phyloP scores from a whole-genome alignment of 2,888 invertebrate species.

The Luperina testacea region DNA sequence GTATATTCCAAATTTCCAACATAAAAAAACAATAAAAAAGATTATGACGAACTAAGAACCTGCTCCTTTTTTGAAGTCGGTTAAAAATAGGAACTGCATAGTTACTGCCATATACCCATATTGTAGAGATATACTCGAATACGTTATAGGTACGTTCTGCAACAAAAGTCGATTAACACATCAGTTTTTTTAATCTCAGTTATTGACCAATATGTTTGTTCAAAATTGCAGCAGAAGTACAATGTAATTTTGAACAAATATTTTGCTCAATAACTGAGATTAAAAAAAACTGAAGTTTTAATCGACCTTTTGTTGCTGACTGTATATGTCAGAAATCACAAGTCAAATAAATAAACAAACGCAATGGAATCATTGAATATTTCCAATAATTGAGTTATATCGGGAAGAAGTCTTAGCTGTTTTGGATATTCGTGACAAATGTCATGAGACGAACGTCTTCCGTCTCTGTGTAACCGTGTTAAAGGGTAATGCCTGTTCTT shows the following conservation, averaged over 20 bases:
- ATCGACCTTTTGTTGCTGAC: too few relatives aligned
- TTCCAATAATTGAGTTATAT: slow-evolving; percentile 45
- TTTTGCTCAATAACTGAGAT: too few relatives aligned
- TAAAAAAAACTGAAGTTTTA: too few relatives aligned
- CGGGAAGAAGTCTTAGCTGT: slow-evolving; percentile 13
- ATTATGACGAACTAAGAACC: too few relatives aligned
- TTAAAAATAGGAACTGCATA: neutral
- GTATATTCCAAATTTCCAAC: neutral
- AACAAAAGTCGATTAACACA: too few relatives aligned
- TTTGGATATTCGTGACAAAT: slow-evolving; percentile 23
- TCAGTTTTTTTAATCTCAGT: too few relatives aligned
- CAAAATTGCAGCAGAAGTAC: too few relatives aligned
- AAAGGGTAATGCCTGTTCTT: neutral
- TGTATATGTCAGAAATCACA: neutral
- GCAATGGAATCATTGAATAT: slow-evolving; percentile 34
- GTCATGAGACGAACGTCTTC: neutral
- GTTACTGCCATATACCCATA: neutral
- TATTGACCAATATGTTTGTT: too few relatives aligned
- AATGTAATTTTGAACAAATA: too few relatives aligned
- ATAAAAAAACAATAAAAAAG: too few relatives aligned
- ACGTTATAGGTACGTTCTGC: too few relatives aligned
- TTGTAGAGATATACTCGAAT: neutral
- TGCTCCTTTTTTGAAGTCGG: too few relatives aligned
- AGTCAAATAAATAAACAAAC: slow-evolving; percentile 18
- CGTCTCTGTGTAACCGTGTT: neutral